Conservation (phyloP, 1,140 invertebrate genomes). For the Cryptotermes secundus region DNA sequence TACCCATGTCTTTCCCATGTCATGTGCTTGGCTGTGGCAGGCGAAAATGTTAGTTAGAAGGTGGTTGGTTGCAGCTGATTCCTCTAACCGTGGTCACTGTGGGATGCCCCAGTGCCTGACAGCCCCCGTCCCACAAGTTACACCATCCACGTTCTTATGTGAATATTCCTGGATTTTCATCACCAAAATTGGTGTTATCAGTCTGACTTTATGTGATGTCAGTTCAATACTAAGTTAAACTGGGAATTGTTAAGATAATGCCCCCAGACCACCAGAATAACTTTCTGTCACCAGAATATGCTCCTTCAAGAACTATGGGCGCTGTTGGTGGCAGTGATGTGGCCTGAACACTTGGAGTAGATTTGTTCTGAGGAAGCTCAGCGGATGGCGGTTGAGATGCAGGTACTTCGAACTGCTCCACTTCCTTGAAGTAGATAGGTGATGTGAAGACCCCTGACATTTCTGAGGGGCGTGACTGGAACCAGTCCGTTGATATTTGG, state of each 20-base stretch:
- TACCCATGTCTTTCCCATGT: too few species aligned
- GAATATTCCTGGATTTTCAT: too few species aligned
- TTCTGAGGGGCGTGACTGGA: not conserved
- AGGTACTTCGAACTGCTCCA: not conserved
- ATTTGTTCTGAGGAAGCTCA: not conserved
- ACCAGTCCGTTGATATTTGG: not conserved
- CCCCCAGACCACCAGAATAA: conserved; percentile 29
- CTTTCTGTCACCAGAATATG: conserved; percentile 21
- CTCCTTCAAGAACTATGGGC: conserved; percentile 11
- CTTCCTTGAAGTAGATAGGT: conserved; percentile 21
- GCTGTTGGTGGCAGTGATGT: not conserved
- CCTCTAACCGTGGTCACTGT: too few species aligned
- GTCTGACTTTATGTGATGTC: too few species aligned
- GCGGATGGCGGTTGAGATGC: not conserved
- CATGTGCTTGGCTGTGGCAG: too few species aligned
- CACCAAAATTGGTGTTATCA: too few species aligned
- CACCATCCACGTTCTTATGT: too few species aligned
- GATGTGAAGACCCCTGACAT: not conserved
- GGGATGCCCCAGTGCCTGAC: too few species aligned
- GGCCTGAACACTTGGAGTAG: not conserved
- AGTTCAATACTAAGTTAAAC: too few species aligned
- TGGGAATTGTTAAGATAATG: not conserved
- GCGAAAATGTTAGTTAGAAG: too few species aligned
- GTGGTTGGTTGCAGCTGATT: too few species aligned
- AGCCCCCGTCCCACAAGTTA: too few species aligned